Conservation (phyloP, 2,888 invertebrate species). For the Xestobium rufovillosum region DNA sequence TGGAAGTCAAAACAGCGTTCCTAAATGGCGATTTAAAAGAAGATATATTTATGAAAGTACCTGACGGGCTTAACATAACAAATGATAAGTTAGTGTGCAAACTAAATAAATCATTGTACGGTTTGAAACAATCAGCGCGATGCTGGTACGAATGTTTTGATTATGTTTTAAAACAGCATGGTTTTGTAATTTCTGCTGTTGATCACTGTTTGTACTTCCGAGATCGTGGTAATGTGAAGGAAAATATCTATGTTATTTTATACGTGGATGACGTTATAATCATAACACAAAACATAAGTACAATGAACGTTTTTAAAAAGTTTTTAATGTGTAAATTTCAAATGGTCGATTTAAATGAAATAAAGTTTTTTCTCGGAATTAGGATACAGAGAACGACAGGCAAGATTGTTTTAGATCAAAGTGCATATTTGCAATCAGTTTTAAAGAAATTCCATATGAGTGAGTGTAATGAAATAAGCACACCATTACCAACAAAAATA, state of each 20-base stretch:
- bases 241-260: constrained; percentile 9
- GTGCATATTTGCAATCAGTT: constrained; percentile 4
- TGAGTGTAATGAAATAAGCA: constrained; percentile 2
- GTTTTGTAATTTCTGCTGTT: constrained; percentile 4
- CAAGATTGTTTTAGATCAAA: constrained; percentile 2
- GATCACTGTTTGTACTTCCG: no score
- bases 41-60: constrained; percentile 9
- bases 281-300: background rate
- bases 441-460: constrained; percentile 5
- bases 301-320: background rate
- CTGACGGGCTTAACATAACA: constrained; percentile 7
- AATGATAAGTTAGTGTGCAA: constrained; percentile 8
- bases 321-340: no score
- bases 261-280: constrained; percentile 10
- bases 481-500: constrained; percentile 3
- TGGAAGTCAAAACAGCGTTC: constrained; percentile 16
- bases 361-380: no score
- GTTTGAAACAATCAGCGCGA: constrained; percentile 16
- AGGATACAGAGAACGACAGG: background rate
- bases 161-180: constrained; percentile 11
- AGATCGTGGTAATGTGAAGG: constrained; percentile 4
- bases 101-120: constrained; percentile 16
- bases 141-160: constrained; percentile 16
- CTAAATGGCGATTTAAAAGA: constrained; percentile 14
- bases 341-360: no score